phyloP scores from a whole-genome alignment of 2,888 invertebrate species.

The Incurvaria masculella region DNA sequence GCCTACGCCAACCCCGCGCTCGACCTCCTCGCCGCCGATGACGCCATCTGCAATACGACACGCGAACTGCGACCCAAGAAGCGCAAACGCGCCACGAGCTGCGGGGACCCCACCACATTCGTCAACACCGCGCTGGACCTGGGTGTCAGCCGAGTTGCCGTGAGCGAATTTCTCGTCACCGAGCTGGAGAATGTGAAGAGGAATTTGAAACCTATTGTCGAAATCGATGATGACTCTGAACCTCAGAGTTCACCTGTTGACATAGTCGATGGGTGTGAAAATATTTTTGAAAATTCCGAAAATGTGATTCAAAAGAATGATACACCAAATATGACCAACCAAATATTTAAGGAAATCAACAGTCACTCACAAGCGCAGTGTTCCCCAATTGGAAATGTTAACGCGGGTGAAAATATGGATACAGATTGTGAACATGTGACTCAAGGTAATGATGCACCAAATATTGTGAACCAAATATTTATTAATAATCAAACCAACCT shows the following conservation, averaged over 20 bases:
- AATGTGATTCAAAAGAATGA: not conserved
- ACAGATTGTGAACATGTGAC: conserved; percentile 21
- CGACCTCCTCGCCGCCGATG: conserved; percentile 45
- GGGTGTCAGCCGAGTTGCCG: conserved; percentile 33
- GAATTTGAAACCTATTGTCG: not conserved
- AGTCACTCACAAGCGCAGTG: too few relatives aligned
- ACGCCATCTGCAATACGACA: conserved; percentile 47
- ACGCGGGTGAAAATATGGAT: conserved; percentile 15
- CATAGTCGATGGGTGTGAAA: not conserved
- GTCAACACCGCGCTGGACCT: conserved; percentile 45
- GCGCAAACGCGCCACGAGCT: conserved; percentile 37
- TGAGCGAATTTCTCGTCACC: conserved; percentile 36
- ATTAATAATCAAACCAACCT: conserved; percentile 36
- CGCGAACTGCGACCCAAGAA: conserved; percentile 47
- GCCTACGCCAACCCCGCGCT: conserved; percentile 45
- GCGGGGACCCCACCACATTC: conserved; percentile 33
- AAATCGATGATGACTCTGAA: not conserved
- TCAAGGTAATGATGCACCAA: conserved; percentile 32
- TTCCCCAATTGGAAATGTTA: conserved; percentile 18
- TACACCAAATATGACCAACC: conserved; percentile 7
- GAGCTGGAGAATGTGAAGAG: conserved; percentile 45
- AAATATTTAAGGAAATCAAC: conserved; percentile 7
- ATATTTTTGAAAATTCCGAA: not conserved
- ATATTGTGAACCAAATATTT: conserved; percentile 36
- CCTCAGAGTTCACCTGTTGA: not conserved